phyloP scores from a whole-genome alignment of 2,113 vertebrate species.

The Microtus pennsylvanicus region DNA sequence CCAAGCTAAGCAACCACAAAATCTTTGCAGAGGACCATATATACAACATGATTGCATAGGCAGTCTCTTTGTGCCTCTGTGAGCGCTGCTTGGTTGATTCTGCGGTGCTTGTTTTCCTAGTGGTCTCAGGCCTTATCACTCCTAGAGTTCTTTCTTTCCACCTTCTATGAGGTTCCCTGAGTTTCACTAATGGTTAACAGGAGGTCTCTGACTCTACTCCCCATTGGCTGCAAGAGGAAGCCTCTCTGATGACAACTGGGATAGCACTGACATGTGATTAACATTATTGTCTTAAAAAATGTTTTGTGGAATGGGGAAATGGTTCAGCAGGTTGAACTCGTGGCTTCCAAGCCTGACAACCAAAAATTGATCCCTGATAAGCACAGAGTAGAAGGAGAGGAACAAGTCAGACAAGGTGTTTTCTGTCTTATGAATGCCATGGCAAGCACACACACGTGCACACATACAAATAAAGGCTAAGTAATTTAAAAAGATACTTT shows the following conservation, averaged over 20 bases:
- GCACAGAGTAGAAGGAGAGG: background rate
- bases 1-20: background rate
- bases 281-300: background rate
- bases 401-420: background rate
- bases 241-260: background rate
- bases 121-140: background rate
- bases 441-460: background rate
- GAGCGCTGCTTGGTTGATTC: background rate
- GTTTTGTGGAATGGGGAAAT: background rate
- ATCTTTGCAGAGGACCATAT: background rate
- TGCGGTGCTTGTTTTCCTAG: background rate
- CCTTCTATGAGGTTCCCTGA: background rate
- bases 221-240: background rate
- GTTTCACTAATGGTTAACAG: background rate
- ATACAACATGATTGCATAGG: background rate
- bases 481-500: background rate
- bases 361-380: accelerated
- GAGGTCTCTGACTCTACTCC: background rate
- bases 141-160: background rate
- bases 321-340: background rate
- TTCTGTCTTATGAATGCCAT: background rate
- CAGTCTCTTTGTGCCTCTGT: background rate
- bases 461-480: background rate
- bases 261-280: background rate
- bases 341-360: background rate